Evolutionary conservation across 1,140 invertebrate genomes (phyloP).

Genomic region (Bombus soroeensis): DNA sequence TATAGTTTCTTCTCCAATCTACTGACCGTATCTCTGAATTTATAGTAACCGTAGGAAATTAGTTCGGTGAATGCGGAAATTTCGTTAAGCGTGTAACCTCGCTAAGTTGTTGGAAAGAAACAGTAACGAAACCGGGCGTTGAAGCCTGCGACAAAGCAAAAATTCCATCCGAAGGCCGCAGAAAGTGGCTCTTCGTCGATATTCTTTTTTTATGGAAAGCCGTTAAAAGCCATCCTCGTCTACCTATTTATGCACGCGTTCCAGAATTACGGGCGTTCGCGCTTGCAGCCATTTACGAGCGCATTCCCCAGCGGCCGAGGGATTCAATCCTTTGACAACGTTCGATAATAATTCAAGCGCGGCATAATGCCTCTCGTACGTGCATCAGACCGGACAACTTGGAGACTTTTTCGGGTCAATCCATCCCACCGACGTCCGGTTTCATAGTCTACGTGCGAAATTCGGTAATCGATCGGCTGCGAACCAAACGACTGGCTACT

Average conservation of each 20-base stretch:
- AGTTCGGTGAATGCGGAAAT: too few species aligned
- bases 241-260: conserved; percentile 37
- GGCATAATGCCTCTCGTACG: conserved; percentile 3
- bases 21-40: too few species aligned
- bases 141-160: background rate
- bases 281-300: conserved; percentile 27
- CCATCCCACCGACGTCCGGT: background rate
- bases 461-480: background rate
- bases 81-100: background rate
- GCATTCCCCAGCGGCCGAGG: background rate
- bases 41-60: too few species aligned
- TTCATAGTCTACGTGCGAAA: background rate
- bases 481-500: background rate
- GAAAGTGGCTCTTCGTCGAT: conserved; percentile 16
- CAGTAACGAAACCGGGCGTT: background rate
- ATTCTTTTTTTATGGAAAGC: conserved; percentile 43
- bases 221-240: conserved; percentile 33
- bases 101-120: background rate
- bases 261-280: conserved; percentile 27
- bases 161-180: background rate
- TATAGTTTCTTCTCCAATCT: too few species aligned
- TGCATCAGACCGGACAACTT: conserved; percentile 7
- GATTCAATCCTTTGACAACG: conserved; percentile 32
- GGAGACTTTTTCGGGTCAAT: conserved; percentile 2
- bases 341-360: conserved; percentile 39